A percentile compares a stretch with the other conserved stretches of the same genome.
These are phyloP conservation scores for Syrphus vitripennis DNA, from an alignment of 2,888 invertebrate genomes.

Conservation along the genomic window DNA sequence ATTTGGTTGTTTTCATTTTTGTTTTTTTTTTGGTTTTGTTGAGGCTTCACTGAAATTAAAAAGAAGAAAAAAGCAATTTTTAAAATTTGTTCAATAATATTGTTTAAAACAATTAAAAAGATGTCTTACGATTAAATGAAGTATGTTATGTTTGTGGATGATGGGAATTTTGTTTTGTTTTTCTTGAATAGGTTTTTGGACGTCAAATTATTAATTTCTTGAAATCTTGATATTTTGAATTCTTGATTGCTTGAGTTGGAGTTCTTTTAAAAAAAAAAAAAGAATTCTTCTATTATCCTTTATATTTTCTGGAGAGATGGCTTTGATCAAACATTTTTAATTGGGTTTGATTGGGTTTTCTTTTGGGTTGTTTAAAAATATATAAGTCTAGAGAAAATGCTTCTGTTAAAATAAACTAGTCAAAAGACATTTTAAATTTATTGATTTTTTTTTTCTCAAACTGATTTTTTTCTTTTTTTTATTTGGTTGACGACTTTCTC, in stretches of 20 bases:
- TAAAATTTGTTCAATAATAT: not conserved
- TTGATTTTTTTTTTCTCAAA: too few relatives aligned
- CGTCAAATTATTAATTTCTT: not conserved
- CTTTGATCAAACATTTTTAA: too few relatives aligned
- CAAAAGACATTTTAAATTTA: too few relatives aligned
- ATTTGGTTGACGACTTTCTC: too few relatives aligned
- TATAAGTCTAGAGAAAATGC: too few relatives aligned
- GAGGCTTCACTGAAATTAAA: constrained; percentile 51
- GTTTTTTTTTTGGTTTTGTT: constrained; percentile 6
- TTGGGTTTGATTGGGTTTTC: too few relatives aligned
- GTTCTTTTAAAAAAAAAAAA: too few relatives aligned
- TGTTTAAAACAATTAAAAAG: not conserved
- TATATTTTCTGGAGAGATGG: too few relatives aligned
- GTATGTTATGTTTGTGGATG: not conserved
- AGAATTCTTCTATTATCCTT: too few relatives aligned
- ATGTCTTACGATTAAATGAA: not conserved
- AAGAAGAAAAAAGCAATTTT: not conserved
- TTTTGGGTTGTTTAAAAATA: too few relatives aligned
- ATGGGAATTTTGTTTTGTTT: not conserved
- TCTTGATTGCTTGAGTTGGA: not conserved
- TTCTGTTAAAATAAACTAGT: too few relatives aligned
- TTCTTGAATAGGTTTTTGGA: not conserved
- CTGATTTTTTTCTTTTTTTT: too few relatives aligned
- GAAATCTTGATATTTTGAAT: not conserved
- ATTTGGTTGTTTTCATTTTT: constrained; percentile 31